These are phyloP conservation scores for Thera obeliscata DNA, from an alignment of 2,888 invertebrate species.

Conservation along the genomic window DNA sequence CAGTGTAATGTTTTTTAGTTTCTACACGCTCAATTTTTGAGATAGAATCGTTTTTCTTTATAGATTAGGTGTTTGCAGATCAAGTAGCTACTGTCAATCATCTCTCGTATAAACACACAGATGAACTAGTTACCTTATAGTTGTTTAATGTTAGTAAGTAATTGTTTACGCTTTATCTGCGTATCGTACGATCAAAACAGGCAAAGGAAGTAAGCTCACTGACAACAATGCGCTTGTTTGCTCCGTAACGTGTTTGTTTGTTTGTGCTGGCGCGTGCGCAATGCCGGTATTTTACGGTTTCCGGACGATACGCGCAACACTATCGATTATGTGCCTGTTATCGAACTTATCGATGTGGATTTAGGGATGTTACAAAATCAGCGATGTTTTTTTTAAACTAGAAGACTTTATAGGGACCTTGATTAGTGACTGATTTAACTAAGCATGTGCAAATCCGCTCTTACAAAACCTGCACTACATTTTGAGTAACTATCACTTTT, in stretches of 20 bases:
- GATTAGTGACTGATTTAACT: background rate
- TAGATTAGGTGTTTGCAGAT: too few species aligned
- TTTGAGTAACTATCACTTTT: conserved; percentile 38
- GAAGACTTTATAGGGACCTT: background rate
- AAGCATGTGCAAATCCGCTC: conserved; percentile 10
- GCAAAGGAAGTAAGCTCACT: conserved; percentile 52
- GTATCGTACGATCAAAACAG: conserved; percentile 49
- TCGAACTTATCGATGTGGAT: conserved; percentile 26
- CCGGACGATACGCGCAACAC: conserved; percentile 46
- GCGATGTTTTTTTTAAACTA: background rate
- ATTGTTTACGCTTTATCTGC: conserved; percentile 36
- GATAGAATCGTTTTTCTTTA: background rate
- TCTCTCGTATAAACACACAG: conserved; percentile 1
- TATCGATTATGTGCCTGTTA: conserved; percentile 13
- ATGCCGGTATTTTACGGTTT: conserved; percentile 62
- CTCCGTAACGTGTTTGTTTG: conserved; percentile 53
- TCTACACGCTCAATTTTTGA: too few species aligned
- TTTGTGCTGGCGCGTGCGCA: conserved; percentile 58
- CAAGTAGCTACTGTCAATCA: background rate
- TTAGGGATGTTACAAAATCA: conserved; percentile 11
- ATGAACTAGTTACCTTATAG: conserved; percentile 25
- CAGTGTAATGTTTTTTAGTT: too few species aligned
- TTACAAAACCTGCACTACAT: conserved; percentile 35
- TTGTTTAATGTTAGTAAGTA: conserved; percentile 25
- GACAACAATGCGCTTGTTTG: conserved; percentile 57